A percentile compares a stretch with the other conserved stretches of the same genome.
These are phyloP conservation scores for Eulithis testata DNA, from an alignment of 2,888 invertebrate genomes.

Conservation along the genomic window DNA sequence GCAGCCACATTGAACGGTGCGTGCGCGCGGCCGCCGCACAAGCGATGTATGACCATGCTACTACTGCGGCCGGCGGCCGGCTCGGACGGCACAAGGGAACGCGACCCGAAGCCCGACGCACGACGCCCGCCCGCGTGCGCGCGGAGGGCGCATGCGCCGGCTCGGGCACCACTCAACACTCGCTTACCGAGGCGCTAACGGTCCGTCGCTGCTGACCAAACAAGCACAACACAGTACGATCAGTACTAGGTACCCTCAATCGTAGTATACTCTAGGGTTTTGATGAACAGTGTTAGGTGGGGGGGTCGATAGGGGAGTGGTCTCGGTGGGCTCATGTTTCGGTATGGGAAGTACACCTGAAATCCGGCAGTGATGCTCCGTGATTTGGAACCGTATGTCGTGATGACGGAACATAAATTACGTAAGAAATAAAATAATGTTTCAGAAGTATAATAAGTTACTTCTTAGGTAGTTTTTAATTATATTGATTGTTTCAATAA, in stretches of 20 bases:
- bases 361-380: slow-evolving; percentile 48
- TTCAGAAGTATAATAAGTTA: slow-evolving; percentile 25
- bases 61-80: slow-evolving; percentile 75
- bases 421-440: slow-evolving; percentile 39
- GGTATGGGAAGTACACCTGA: slow-evolving; percentile 50
- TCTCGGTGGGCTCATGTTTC: slow-evolving; percentile 51
- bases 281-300: slow-evolving; percentile 47
- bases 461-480: background rate
- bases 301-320: slow-evolving; percentile 57
- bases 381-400: slow-evolving; percentile 44
- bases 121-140: slow-evolving; percentile 54
- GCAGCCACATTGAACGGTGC: slow-evolving; percentile 84
- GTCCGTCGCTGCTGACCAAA: slow-evolving; percentile 84
- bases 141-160: slow-evolving; percentile 66
- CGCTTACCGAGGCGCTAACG: slow-evolving; percentile 83
- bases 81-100: slow-evolving; percentile 81
- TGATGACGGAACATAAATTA: slow-evolving; percentile 42
- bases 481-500: background rate
- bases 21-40: slow-evolving; percentile 83
- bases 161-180: slow-evolving; percentile 69
- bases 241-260: slow-evolving; percentile 75
- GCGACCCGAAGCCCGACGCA: slow-evolving; percentile 72
- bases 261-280: slow-evolving; percentile 64
- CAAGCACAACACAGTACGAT: slow-evolving; percentile 82
- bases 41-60: slow-evolving; percentile 84